These are phyloP conservation scores for Meloidogyne floridensis DNA, from an alignment of 1,140 invertebrate species.

Conservation along the genomic window DNA sequence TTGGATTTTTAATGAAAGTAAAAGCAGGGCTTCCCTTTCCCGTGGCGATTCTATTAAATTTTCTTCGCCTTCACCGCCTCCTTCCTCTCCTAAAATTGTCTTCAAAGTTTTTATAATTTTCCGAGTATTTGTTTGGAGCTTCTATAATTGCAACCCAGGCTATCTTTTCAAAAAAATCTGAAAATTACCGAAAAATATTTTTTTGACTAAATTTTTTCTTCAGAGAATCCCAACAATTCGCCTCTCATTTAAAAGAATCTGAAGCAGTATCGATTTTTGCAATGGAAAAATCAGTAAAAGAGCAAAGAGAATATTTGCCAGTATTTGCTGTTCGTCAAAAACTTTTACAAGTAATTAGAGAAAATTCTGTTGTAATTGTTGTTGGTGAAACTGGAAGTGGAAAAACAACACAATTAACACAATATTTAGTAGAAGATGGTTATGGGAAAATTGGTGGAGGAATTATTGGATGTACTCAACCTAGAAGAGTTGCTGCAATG, in stretches of 20 bases:
- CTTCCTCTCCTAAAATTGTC: too few relatives aligned
- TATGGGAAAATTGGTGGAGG: conserved; percentile 80
- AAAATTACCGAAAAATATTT: too few relatives aligned
- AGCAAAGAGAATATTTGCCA: conserved; percentile 89
- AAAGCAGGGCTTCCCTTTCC: too few relatives aligned
- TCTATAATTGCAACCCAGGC: too few relatives aligned
- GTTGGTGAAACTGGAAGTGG: conserved; percentile 94
- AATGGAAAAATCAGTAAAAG: conserved; percentile 79
- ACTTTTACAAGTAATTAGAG: conserved; percentile 75
- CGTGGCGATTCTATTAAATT: too few relatives aligned
- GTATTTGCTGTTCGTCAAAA: conserved; percentile 94
- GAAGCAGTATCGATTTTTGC: conserved; percentile 86
- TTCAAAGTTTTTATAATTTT: too few relatives aligned
- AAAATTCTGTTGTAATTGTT: conserved; percentile 62
- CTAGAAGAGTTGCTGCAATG: conserved; percentile 91
- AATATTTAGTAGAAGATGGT: conserved; percentile 96
- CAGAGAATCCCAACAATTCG: conserved; percentile 81
- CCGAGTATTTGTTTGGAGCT: too few relatives aligned
- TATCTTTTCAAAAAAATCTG: too few relatives aligned
- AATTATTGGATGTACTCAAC: conserved; percentile 90
- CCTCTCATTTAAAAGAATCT: conserved; percentile 81
- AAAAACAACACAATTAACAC: conserved; percentile 98
- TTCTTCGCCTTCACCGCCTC: too few relatives aligned
- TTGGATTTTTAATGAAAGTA: conserved; percentile 7
- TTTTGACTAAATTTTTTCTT: conserved; percentile 8